Percentiles rank a stretch among this genome's conserved stretches.
These are phyloP conservation scores for Lucilia sericata DNA, from an alignment of 1,140 invertebrate species.

Conservation along the genomic window DNA sequence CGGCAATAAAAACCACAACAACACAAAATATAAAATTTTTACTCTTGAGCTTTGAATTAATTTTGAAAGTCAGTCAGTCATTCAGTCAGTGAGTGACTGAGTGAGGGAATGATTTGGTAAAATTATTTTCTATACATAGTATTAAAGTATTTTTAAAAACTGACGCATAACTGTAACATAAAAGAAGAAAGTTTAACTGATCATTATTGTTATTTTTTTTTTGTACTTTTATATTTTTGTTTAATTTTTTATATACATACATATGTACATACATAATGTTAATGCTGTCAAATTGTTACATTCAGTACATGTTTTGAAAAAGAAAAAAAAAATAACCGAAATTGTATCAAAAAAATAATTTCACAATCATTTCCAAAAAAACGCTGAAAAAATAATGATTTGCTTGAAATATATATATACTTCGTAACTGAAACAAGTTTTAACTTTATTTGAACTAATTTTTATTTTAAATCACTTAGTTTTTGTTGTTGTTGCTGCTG, in stretches of 20 bases:
- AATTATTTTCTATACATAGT: too few species aligned
- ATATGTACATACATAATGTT: neutral
- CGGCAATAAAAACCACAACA: neutral
- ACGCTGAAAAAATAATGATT: neutral
- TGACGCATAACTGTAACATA: constrained; percentile 2
- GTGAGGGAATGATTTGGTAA: neutral
- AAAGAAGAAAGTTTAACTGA: constrained; percentile 16
- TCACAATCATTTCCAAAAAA: neutral
- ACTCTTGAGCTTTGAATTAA: neutral
- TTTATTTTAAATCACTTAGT: neutral
- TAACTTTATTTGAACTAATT: neutral
- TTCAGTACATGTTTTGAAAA: neutral
- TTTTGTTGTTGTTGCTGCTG: neutral
- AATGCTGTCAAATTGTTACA: constrained; percentile 5
- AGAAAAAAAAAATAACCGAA: neutral
- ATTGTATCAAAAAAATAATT: constrained; percentile 1
- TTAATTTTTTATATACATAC: neutral
- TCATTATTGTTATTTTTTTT: neutral
- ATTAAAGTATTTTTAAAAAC: neutral
- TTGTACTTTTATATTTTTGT: neutral
- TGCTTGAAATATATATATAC: neutral
- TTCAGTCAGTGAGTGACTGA: neutral
- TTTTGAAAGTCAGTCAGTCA: neutral
- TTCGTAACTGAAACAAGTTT: neutral
- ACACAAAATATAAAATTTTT: neutral